Conservation (phyloP, 2,797 vertebrate genomes). For the Carapus acus region DNA sequence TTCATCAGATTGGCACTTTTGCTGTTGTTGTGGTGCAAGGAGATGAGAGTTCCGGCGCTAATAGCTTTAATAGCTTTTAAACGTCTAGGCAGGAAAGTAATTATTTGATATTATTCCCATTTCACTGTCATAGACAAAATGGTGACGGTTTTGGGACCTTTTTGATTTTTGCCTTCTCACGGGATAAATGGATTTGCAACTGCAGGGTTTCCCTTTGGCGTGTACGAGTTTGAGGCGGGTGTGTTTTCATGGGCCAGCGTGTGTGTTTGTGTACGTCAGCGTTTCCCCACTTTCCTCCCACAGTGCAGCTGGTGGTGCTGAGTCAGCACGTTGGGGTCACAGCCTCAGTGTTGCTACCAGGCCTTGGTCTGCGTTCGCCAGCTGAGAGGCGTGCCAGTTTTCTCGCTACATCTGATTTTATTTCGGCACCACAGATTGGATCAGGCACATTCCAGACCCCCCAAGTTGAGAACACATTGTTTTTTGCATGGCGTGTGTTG, state of each 20-base stretch:
- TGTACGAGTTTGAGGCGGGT: constrained; percentile 12
- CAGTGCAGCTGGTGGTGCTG: constrained; percentile 43
- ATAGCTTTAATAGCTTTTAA: constrained; percentile 3
- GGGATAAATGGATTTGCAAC: no score
- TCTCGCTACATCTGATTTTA: constrained; percentile 47
- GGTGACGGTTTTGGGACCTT: no score
- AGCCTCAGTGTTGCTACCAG: constrained; percentile 45
- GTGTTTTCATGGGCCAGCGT: constrained; percentile 40
- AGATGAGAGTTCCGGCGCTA: constrained; percentile 22
- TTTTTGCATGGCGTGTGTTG: constrained; percentile 38
- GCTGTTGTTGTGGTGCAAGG: constrained; percentile 29
- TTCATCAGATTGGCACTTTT: constrained; percentile 36
- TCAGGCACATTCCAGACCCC: constrained; percentile 11
- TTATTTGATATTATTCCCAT: constrained; percentile 18
- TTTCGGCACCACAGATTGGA: constrained; percentile 22
- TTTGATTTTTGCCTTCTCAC: no score
- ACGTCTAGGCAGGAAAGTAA: constrained; percentile 21
- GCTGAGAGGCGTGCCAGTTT: constrained; percentile 30
- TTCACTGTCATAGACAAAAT: no score
- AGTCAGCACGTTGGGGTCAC: constrained; percentile 55
- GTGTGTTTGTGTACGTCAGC: constrained; percentile 21
- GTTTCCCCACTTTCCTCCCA: constrained; percentile 1
- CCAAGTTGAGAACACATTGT: constrained; percentile 30
- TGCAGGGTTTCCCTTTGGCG: background rate
- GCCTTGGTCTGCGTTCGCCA: constrained; percentile 51